Evolutionary conservation across 2,113 vertebrate species (phyloP).

Genomic region (Neoarius graeffei): DNA sequence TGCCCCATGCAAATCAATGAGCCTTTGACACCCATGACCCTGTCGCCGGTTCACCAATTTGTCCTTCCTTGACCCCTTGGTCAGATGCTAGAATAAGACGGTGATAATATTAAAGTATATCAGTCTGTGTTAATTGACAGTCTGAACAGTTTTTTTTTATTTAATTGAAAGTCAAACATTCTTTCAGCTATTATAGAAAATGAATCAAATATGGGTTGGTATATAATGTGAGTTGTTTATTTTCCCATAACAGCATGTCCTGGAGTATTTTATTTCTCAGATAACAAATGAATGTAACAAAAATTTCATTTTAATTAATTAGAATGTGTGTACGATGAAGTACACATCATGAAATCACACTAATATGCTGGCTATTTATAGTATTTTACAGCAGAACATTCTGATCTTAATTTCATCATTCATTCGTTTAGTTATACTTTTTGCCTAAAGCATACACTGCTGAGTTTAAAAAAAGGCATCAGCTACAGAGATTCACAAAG

Average conservation of each 20-base stretch:
- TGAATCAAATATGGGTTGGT: not conserved
- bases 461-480: not conserved
- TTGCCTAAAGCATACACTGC: not conserved
- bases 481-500: not conserved
- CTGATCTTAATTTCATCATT: not conserved
- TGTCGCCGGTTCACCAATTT: too few relatives aligned
- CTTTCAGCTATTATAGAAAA: not conserved
- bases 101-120: not conserved
- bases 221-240: not conserved
- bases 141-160: not conserved
- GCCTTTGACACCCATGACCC: too few relatives aligned
- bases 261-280: not conserved
- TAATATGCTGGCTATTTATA: not conserved
- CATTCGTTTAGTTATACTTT: not conserved
- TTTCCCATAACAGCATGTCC: not conserved
- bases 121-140: slow-evolving; percentile 14
- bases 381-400: not conserved
- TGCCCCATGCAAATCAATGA: too few relatives aligned
- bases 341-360: not conserved
- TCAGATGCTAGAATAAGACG: not conserved
- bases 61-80: slow-evolving; percentile 22
- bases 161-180: not conserved
- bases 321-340: not conserved
- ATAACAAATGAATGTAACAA: not conserved
- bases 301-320: not conserved